phyloP scores from a whole-genome alignment of 2,888 invertebrate genomes.

The Drosophila anomelani region DNA sequence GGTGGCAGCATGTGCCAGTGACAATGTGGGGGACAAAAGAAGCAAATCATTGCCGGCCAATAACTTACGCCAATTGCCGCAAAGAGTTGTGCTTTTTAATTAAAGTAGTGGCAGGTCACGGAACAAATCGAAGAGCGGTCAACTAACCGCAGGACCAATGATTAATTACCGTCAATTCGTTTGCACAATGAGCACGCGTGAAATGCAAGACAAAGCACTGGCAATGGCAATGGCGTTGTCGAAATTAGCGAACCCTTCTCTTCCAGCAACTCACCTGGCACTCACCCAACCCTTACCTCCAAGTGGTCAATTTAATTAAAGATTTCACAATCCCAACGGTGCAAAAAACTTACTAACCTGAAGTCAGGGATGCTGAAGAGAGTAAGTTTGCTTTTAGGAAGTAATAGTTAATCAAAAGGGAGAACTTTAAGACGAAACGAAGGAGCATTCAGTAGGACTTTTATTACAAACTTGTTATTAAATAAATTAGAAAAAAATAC shows the following conservation, averaged over 20 bases:
- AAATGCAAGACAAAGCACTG: conserved; percentile 60
- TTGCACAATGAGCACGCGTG: conserved; percentile 53
- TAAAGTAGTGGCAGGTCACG: conserved; percentile 65
- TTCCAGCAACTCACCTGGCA: conserved; percentile 30
- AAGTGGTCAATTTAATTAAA: conserved; percentile 64
- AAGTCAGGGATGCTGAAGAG: not conserved
- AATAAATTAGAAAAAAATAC: too few relatives aligned
- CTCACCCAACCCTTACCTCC: conserved; percentile 13
- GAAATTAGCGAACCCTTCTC: conserved; percentile 54
- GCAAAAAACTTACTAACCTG: not conserved
- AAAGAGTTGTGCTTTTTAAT: conserved; percentile 68
- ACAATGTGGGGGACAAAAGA: conserved; percentile 55
- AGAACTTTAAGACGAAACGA: not conserved
- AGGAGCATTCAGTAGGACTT: not conserved
- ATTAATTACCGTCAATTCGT: conserved; percentile 71
- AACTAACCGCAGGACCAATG: conserved; percentile 62
- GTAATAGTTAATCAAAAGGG: not conserved
- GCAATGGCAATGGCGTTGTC: conserved; percentile 30
- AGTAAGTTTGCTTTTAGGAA: not conserved
- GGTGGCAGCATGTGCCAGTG: conserved; percentile 58
- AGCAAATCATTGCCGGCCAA: conserved; percentile 67
- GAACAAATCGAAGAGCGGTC: conserved; percentile 43
- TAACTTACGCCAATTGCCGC: conserved; percentile 70
- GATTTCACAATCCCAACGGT: conserved; percentile 28
- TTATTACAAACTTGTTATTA: too few relatives aligned